A percentile compares a stretch with the other conserved stretches of the same genome.
Conservation (phyloP, 2,113 vertebrate genomes). For the Dromas ardeola region DNA sequence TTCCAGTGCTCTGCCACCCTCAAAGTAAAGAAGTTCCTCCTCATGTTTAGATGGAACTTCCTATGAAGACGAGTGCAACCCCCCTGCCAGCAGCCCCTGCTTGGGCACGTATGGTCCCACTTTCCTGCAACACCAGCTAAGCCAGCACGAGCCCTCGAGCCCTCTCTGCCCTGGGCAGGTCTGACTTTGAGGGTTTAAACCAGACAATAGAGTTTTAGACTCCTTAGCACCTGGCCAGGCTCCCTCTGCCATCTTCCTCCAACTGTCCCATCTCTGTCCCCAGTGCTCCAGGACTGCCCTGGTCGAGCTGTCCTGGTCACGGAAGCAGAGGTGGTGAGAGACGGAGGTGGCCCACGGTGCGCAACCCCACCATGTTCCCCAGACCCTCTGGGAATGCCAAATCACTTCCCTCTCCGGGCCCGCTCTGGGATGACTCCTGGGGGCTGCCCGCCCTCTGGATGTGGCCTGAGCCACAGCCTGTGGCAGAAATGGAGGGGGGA, state of each 20-base stretch:
- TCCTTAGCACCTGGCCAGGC: neutral
- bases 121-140: neutral
- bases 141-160: neutral
- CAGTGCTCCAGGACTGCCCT: neutral
- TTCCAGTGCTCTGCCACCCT: too few species aligned
- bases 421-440: neutral
- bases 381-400: neutral
- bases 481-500: neutral
- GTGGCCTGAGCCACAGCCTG: neutral
- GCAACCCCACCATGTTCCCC: neutral
- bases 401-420: neutral
- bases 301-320: neutral
- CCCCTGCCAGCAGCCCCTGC: neutral
- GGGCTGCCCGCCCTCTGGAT: neutral
- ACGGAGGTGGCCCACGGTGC: neutral
- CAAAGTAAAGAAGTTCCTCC: too few species aligned
- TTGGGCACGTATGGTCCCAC: neutral
- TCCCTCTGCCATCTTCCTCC: neutral
- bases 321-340: neutral
- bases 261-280: accelerated
- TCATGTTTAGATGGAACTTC: too few species aligned
- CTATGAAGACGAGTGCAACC: neutral
- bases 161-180: neutral
- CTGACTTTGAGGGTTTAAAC: neutral
- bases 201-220: neutral